Conservation (phyloP, 2,113 vertebrate species). For the Thalassarche chlororhynchos region DNA sequence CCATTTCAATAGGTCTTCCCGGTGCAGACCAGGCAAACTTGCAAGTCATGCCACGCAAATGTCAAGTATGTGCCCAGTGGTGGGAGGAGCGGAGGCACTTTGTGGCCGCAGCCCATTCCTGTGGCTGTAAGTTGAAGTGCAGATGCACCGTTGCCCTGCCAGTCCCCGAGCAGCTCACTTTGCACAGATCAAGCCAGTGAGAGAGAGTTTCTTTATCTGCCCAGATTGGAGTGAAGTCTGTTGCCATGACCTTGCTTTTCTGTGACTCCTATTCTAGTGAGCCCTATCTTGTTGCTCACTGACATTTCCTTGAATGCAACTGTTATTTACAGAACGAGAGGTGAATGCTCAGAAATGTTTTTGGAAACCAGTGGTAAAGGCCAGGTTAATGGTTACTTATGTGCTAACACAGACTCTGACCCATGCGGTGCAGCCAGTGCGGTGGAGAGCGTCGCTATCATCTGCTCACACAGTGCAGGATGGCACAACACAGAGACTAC, state of each 20-base stretch:
- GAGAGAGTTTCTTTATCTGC: not conserved
- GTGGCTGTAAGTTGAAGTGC: not conserved
- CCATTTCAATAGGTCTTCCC: not conserved
- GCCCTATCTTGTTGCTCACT: not conserved
- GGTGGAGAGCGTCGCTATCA: not conserved
- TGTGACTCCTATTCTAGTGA: not conserved
- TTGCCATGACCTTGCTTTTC: not conserved
- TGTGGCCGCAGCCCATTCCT: not conserved
- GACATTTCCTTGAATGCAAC: slow-evolving; percentile 16
- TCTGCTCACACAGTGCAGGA: not conserved
- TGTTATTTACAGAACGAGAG: slow-evolving; percentile 10
- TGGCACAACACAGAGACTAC: not conserved
- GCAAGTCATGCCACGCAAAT: not conserved
- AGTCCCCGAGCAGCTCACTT: not conserved
- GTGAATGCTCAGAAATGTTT: slow-evolving; percentile 32
- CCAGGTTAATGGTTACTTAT: slow-evolving; percentile 66
- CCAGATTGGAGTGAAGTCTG: not conserved
- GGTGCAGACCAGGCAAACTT: not conserved
- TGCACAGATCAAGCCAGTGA: not conserved
- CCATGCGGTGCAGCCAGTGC: not conserved
- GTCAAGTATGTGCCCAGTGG: not conserved
- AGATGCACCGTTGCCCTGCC: not conserved
- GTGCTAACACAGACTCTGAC: slow-evolving; percentile 67
- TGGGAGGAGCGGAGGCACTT: not conserved
- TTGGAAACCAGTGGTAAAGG: not conserved